Evolutionary conservation across 2,888 invertebrate genomes (phyloP), one percentile per base, ranked within the genome.

Genomic region (Drosophila paramelanica): DNA sequence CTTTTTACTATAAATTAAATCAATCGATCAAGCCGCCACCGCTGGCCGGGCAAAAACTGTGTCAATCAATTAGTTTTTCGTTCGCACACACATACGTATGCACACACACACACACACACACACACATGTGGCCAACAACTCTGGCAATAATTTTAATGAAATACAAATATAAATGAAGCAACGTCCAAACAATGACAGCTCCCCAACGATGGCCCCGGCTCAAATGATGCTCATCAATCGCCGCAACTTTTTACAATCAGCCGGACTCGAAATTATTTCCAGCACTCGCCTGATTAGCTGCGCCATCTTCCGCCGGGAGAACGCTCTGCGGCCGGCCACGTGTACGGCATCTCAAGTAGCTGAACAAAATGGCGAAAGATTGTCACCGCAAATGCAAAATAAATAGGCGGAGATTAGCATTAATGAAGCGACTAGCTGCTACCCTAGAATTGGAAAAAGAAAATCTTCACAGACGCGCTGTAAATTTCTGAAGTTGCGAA

Each of bases 1-100:
- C 86, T 85, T 84, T 82, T 85, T 82, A 78, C 77, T 70, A 82
- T 71, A 84, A 88, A 84, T 88, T 88, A 79, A 84, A 88, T 84
- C 88, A 88, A 84, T 84, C 83, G 80, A 84, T 84, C 83, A 84
- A 82, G 76, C 67, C 51, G 79, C 53, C 71, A 68, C 67, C 67
- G 64, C 70, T 74, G 75, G 62, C 77, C 67, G 60, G 60, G 66
- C 79, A 88, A 88, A 83, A 85, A 85, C 83, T 76, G 83, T 83
- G 86, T 83, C 83, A 84, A 84, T 84, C 83, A 88, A 84, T 84
- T 84, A 84, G 86, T 83, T 88, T 67, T 72, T 43, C 36, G 31
- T 45, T 38, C 58, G 45, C 50, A 55, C 36, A 49, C 61, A 55
- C 42, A 57, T 53, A 47, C 51, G 45, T 47, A 53, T 17, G 23